Base-by-base conservation (phyloP, 2,113 vertebrate genomes). In the Hirundichthys speculiger region DNA sequence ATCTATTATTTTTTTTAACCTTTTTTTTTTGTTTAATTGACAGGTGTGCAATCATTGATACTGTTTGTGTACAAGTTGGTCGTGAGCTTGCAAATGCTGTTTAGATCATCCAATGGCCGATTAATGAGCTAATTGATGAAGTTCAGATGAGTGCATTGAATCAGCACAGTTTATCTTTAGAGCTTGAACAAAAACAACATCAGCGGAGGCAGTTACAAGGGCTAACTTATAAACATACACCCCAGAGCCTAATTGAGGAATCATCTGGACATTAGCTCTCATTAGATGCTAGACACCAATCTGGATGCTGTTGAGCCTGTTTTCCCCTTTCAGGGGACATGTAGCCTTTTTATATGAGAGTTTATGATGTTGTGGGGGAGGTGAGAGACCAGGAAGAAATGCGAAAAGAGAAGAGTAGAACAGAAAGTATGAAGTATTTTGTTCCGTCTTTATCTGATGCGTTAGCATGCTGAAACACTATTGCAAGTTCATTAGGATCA, bases 71-170 rank as follows among this genome's bases (percentile, higher is more conserved):
- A 34, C 30, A 48, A 50, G 38, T 40, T 30, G 56, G 18, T 64
- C 47, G 55, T 45, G 58, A 69, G 49, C 14, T 43, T 40, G 52
- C 55, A 77, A 72, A 78, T 61, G 67, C 60, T 15, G 20, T 76
- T 88, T 63, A 46, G 64, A 69, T 51, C 45, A 52, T 76, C 72
- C 62, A 13, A 61, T 50, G 78, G 81, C 83, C 78, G 90, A 88
- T 90, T 89, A 90, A 75, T 68, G 50, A 47, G 46, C 61, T 79
- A 82, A 77, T 73, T 76, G 77, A 82, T 88, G 79, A 27, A 80
- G 57, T 77, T 75, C 69, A 81, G 77, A 79, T 55, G 61, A 67
- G 73, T 54, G 77, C 75, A 80, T 77, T 27, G 68, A 83, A 82
- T 60, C 81, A 48, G 61, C 48, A 20, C 70, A 18, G 48, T 65